A percentile compares a stretch with the other conserved stretches of the same genome.
Evolutionary conservation across 2,113 vertebrate species (phyloP).

Genomic region (Vulpes vulpes): DNA sequence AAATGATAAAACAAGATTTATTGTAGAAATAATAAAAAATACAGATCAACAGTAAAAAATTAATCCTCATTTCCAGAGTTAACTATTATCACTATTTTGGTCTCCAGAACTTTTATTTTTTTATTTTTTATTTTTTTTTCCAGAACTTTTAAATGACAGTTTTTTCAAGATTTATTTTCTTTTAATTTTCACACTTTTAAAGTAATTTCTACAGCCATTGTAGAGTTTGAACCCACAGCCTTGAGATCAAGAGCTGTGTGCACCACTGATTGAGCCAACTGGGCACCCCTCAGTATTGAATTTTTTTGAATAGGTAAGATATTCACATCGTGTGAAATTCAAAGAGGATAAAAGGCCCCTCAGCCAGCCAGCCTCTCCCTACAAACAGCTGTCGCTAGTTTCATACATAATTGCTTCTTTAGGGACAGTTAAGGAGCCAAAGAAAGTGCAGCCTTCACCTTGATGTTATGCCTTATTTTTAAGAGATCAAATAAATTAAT

Average conservation of each 20-base stretch:
- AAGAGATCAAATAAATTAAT: not conserved
- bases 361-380: not conserved
- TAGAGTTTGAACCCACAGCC: not conserved
- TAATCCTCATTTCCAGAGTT: not conserved
- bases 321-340: not conserved
- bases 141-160: not conserved
- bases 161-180: not conserved
- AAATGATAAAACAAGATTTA: not conserved
- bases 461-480: not conserved
- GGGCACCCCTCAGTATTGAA: not conserved
- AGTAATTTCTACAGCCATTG: not conserved
- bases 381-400: not conserved
- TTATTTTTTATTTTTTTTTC: not conserved
- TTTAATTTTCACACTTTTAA: not conserved
- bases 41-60: not conserved
- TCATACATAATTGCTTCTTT: not conserved
- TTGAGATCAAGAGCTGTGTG: not conserved
- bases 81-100: not conserved
- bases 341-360: not conserved
- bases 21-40: not conserved
- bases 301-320: not conserved
- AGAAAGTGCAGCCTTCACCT: not conserved
- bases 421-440: not conserved
- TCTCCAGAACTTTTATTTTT: not conserved
- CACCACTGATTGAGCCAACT: not conserved